Base-by-base conservation (phyloP, 2,797 vertebrate genomes). In the Decapterus maruadsi region DNA sequence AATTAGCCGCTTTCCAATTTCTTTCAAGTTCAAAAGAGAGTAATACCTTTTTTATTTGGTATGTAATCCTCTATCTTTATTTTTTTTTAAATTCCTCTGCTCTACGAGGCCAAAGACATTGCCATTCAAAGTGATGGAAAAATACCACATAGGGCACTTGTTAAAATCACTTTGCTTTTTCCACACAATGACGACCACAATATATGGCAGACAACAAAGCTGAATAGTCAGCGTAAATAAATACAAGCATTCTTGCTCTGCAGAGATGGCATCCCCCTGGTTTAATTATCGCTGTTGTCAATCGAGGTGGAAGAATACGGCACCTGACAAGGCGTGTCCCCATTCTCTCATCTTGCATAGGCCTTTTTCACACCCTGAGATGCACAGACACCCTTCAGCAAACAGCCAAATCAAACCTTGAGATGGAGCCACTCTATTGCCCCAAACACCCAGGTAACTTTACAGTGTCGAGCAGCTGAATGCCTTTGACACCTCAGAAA, bases 231-330 rank as follows among this genome's bases (percentile, higher is more conserved):
- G 90, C 73, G 65, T 83, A 90, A 90, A 93, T 90, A 93, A 92
- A 93, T 88, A 91, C 89, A 87, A 89, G 81, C 82, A 75, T 90
- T 92, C 82, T 81, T 61, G 64, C 72, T 87, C 81, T 45, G 48
- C 83, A 78, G 89, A 89, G 87, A 89, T 85, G 91, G 85, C 87
- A 85, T 92, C 90, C 90, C 87, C 82, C 85, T 78, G 90, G 89
- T 94, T 95, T 96, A 94, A 95, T 94, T 94, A 95, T 94, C 90
- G 79, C 90, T 87, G 87, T 85, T 94, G 92, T 95, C 93, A 95
- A 92, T 94, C 89, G 88, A 82, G 85, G 85, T 80, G 72, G 90
- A 94, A 93, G 88, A 91, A 92, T 87, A 87, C 81, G 53, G 86
- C 89, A 92, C 89, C 90, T 91, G 93, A 95, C 93, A 92, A 89